Base-by-base conservation (phyloP, 2,113 vertebrate genomes). In the Psilopogon haemacephalus region DNA sequence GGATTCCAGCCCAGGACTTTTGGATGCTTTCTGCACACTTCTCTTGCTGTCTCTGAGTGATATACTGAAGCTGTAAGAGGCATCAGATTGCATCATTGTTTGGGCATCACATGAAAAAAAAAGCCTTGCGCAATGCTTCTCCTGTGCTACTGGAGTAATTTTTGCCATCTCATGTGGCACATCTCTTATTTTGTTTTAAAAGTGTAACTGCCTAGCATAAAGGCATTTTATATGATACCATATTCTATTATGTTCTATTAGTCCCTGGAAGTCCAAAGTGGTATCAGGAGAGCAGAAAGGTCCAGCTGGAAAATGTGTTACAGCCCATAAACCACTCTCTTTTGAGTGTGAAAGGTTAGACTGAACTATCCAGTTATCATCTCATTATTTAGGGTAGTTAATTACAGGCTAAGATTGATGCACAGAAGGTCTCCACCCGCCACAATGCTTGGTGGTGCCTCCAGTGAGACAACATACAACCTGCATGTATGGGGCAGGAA, bases 1-100 rank as follows among this genome's bases (percentile, higher is more conserved):
- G 93, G 91, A 94, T 89, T 93, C 94, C 75, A 94, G 86, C 91
- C 96, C 91, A 89, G 87, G 81, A 84, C 63, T 94, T 92, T 73
- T 85, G 93, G 75, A 95, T 65, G 44, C 42, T 89, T 91, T 76
- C 58, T 89, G 69, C 32, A 64, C 69, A 77, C 24, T 84, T 87
- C 42, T 91, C 21, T 64, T 44, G 23, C 79, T 85, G 55, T 62
- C 80, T 75, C 55, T 60, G 52, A 1, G 1, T 76, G 77, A 90
- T 40, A 73, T 12, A 87, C 32, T 52, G 55, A 93, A 84, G 74
- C 84, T 92, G 68, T 58, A 91, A 87, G 89, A 92, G 48, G 81
- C 86, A 71, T 79, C 65, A 77, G 37, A 58, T 89, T 76, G 82
- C 64, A 52, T 89, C 89, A 78, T 12, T 72, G 72, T 55, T 80